Evolutionary conservation across 1,140 invertebrate genomes (phyloP).

Genomic region (Triops longicaudatus): DNA sequence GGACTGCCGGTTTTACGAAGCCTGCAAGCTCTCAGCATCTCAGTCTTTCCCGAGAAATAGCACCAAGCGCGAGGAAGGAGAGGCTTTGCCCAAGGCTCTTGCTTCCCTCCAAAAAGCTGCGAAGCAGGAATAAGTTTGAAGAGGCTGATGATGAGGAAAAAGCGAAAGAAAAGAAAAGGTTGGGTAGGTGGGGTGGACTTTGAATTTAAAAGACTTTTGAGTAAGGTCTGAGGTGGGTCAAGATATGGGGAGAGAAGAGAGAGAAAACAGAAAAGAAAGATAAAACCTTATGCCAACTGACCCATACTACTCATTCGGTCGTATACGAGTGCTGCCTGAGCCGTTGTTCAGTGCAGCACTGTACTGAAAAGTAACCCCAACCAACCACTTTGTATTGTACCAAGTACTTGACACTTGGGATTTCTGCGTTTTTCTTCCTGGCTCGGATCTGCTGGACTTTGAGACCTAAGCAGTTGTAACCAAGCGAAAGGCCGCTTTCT

Average conservation of each 20-base stretch:
- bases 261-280: neutral
- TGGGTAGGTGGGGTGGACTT: neutral
- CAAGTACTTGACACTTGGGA: constrained; percentile 8
- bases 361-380: neutral
- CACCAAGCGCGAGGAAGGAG: neutral
- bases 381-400: constrained; percentile 12
- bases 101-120: neutral
- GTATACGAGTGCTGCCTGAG: neutral
- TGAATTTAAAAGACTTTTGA: neutral
- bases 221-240: neutral
- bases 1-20: constrained; percentile 5
- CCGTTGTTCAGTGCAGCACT: neutral
- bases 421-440: neutral
- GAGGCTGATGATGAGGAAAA: neutral
- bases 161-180: neutral
- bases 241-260: neutral
- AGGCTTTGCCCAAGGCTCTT: constrained; percentile 4
- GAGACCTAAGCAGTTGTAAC: constrained; percentile 11
- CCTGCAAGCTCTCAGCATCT: neutral
- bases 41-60: neutral
- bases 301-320: neutral
- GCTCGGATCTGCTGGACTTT: neutral
- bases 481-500: neutral
- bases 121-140: neutral
- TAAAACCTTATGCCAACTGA: constrained; percentile 13